Evolutionary conservation across 2,113 vertebrate species (phyloP), one percentile per base, ranked within the genome.

Genomic region (Tringa solitaria): DNA sequence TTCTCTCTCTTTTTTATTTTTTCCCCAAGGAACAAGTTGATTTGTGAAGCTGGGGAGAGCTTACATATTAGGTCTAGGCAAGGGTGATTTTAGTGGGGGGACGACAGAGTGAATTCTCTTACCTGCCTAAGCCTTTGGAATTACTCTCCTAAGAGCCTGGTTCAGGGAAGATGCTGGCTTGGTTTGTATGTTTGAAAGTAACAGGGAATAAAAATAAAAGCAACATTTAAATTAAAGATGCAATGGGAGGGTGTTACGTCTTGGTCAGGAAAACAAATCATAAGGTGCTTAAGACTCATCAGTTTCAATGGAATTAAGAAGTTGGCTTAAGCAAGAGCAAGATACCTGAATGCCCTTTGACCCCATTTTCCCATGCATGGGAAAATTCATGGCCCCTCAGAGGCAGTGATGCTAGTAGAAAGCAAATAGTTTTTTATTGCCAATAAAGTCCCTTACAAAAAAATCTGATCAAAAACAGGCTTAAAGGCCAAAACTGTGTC

Each of bases 41-140:
- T 19, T 75, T 33, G 53, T 61, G 86, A 84, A 53, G 13, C 53
- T 48, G 64, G 23, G 17, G 7, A 64, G 11, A n/a, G 15, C 50
- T 65, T 51, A 22, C 12, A 1, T 1, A 4, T 73, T 73, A 81
- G 10, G 19, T 39, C 32, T 16, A 17, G 39, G 27, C 8, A 79
- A 37, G 14, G 33, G 30, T 43, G 28, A 10, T 6, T 70, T 41
- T 18, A 19, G 1, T 12, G 1, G 6, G 5, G 5, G 5, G 43
- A 12, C 16, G 41, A 63, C 4, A 17, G 14, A 50, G 3, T 20
- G 14, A 53, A 46, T 51, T 9, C 21, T 54, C 9, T n/a, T 54
- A 12, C 6, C 21, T 67, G 45, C 30, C 27, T 13, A 37, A 50
- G 45, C 45, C 60, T 59, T 50, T 61, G 74, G 35, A 43, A 30